Conservation (phyloP, 1,140 invertebrate genomes). For the Drosophila sturtevanti region DNA sequence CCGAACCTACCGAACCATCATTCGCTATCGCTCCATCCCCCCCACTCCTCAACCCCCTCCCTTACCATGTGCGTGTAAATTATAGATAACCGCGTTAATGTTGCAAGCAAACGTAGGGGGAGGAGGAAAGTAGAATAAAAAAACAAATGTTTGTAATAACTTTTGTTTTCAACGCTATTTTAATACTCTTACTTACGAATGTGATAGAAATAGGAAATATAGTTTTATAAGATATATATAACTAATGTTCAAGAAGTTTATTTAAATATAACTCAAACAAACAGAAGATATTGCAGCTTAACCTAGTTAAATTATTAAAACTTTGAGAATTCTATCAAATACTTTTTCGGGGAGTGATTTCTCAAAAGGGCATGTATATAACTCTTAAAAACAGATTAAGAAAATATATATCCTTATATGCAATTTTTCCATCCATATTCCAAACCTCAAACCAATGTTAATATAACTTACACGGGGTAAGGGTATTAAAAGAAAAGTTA, state of each 20-base stretch:
- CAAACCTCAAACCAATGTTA: not conserved
- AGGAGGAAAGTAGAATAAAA: slow-evolving; percentile 9
- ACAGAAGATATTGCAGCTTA: no score
- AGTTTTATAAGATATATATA: no score
- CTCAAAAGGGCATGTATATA: no score
- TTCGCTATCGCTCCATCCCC: not conserved
- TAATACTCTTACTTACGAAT: not conserved
- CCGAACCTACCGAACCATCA: slow-evolving; percentile 5
- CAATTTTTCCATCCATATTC: no score
- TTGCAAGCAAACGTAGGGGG: slow-evolving; percentile 39
- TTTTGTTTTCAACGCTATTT: not conserved
- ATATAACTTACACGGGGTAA: not conserved
- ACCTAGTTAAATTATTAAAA: no score
- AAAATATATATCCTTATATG: no score
- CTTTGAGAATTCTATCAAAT: no score
- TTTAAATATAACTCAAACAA: no score
- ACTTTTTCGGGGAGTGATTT: no score
- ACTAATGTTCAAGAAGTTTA: no score
- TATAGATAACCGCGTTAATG: slow-evolving; percentile 79
- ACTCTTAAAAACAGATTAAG: no score
- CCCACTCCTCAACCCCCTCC: not conserved
- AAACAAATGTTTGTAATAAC: slow-evolving; percentile 29
- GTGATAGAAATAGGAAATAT: no score
- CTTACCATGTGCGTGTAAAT: slow-evolving; percentile 70
- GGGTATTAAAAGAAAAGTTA: slow-evolving; percentile 1